These are phyloP conservation scores for Chrysolina oricalcia DNA, from an alignment of 2,888 invertebrate genomes.

Conservation along the genomic window DNA sequence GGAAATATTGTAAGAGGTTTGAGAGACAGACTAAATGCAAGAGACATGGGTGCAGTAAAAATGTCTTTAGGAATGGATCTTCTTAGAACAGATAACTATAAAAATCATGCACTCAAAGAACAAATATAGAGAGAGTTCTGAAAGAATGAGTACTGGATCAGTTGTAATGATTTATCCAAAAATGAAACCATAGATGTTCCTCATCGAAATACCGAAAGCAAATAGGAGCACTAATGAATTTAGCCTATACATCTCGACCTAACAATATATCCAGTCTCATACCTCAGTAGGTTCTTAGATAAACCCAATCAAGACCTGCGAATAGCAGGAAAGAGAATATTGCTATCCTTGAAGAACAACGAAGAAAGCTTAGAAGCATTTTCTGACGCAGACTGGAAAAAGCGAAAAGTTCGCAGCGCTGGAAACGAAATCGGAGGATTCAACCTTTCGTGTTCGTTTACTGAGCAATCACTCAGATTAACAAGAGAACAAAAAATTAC, in stretches of 20 bases:
- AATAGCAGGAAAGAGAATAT: constrained; percentile 51
- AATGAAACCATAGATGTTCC: constrained; percentile 37
- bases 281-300: constrained; percentile 39
- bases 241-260: constrained; percentile 47
- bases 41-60: no score
- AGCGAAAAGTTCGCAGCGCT: no score
- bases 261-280: constrained; percentile 49
- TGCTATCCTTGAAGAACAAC: constrained; percentile 50
- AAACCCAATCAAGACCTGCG: constrained; percentile 44
- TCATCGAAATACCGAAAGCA: constrained; percentile 44
- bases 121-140: no score
- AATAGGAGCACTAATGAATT: constrained; percentile 47
- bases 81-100: no score
- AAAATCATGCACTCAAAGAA: no score
- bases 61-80: no score
- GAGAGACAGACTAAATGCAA: constrained; percentile 1
- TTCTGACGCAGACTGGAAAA: constrained; percentile 54
- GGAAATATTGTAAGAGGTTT: neutral
- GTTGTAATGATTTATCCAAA: constrained; percentile 30
- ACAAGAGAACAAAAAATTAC: no score
- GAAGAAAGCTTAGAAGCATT: constrained; percentile 32
- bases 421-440: no score
- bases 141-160: no score
- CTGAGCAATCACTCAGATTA: no score
- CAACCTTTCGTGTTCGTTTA: no score